phyloP scores from a whole-genome alignment of 2,113 vertebrate species.

The Lamprotornis superbus region DNA sequence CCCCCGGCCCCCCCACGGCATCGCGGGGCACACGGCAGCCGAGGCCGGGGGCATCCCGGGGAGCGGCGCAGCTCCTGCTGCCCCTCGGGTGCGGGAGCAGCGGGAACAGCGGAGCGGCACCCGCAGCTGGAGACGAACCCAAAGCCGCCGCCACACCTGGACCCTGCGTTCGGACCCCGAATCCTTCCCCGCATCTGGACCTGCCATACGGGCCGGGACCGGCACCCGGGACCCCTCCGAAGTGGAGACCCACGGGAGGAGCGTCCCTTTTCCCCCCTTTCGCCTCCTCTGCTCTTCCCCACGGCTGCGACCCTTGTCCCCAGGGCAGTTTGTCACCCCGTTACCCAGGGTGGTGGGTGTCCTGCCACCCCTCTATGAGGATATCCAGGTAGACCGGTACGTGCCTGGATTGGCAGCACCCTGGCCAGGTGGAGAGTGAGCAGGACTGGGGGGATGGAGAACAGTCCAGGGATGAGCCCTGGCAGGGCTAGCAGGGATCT shows the following conservation, averaged over 20 bases:
- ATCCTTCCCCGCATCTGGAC: not conserved
- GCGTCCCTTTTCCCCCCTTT: not conserved
- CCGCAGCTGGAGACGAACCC: not conserved
- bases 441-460: fast-evolving
- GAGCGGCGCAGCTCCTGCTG: not conserved
- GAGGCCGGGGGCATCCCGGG: not conserved
- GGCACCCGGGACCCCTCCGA: not conserved
- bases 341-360: not conserved
- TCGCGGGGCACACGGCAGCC: not conserved
- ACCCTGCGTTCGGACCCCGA: not conserved
- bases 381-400: not conserved
- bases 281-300: not conserved
- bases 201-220: not conserved
- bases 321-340: not conserved
- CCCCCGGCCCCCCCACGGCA: not conserved
- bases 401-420: not conserved
- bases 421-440: not conserved
- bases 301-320: not conserved
- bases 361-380: fast-evolving
- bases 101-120: not conserved
- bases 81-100: not conserved
- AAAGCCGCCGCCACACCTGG: not conserved
- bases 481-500: not conserved
- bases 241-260: not conserved
- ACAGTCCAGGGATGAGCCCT: not conserved